These are phyloP conservation scores for Panagrolaimus sp. DNA, from an alignment of 1,140 invertebrate genomes.

Conservation along the genomic window DNA sequence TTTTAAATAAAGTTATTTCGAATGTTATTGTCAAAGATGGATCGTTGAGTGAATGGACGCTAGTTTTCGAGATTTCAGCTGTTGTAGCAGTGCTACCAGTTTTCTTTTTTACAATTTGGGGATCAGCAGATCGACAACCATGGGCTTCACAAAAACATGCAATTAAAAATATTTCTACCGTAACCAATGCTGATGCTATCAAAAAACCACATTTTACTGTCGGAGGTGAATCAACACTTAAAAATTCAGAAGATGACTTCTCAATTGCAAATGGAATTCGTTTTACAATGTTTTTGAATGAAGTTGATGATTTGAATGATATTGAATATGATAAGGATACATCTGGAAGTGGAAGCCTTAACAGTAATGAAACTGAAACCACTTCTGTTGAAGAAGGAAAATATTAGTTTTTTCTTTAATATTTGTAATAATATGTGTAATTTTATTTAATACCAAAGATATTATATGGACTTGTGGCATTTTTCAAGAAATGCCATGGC, in stretches of 20 bases:
- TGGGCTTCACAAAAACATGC: constrained; percentile 32
- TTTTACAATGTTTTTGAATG: constrained; percentile 7
- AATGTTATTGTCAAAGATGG: constrained; percentile 36
- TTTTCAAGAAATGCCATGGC: too few species aligned
- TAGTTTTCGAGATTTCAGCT: constrained; percentile 47
- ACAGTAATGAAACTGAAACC: constrained; percentile 1
- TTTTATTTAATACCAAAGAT: too few species aligned
- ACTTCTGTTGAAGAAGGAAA: too few species aligned
- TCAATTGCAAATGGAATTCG: too few species aligned
- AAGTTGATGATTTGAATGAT: constrained; percentile 1
- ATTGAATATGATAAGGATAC: neutral
- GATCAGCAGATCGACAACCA: constrained; percentile 42
- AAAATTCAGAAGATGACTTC: too few species aligned
- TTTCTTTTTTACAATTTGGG: constrained; percentile 50
- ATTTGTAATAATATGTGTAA: too few species aligned
- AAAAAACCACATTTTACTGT: constrained; percentile 11
- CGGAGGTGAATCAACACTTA: neutral
- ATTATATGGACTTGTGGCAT: too few species aligned
- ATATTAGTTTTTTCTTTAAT: too few species aligned
- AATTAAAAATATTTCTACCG: neutral
- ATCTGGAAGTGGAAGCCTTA: neutral
- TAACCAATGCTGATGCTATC: neutral
- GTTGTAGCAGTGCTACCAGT: constrained; percentile 44
- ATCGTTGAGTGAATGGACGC: constrained; percentile 38
- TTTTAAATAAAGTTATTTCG: constrained; percentile 47